Evolutionary conservation across 1,140 invertebrate genomes (phyloP).

Genomic region (Zaprionus kolodkinae): DNA sequence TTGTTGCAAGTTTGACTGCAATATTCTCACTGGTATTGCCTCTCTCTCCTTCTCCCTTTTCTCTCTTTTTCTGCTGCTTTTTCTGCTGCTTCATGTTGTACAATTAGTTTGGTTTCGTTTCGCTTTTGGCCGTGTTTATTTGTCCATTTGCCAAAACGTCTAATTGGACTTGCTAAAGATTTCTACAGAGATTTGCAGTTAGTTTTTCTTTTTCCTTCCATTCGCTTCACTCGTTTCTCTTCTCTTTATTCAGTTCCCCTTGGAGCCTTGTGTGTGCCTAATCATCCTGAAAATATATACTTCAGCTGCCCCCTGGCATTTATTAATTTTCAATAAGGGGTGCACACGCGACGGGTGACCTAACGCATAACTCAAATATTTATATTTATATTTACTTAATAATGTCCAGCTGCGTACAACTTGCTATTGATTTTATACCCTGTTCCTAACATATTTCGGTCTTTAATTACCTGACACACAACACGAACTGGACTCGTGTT

Average conservation of each 20-base stretch:
- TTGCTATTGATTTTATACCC: slow-evolving; percentile 39
- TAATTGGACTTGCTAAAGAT: slow-evolving; percentile 82
- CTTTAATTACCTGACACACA: slow-evolving; percentile 25
- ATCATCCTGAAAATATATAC: slow-evolving; percentile 33
- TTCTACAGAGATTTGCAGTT: slow-evolving; percentile 77
- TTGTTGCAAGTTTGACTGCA: slow-evolving; percentile 75
- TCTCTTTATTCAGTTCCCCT: slow-evolving; percentile 1
- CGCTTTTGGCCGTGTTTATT: slow-evolving; percentile 41
- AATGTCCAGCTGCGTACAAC: slow-evolving; percentile 23
- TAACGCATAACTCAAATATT: slow-evolving; percentile 33
- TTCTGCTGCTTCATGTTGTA: slow-evolving; percentile 76
- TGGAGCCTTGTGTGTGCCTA: slow-evolving; percentile 20
- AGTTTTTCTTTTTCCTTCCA: slow-evolving; percentile 24
- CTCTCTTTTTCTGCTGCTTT: slow-evolving; percentile 20
- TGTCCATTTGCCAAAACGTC: slow-evolving; percentile 80
- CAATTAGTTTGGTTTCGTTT: slow-evolving; percentile 69
- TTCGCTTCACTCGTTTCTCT: slow-evolving; percentile 11
- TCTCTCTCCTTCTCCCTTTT: neutral
- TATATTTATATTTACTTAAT: slow-evolving; percentile 41
- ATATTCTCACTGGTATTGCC: slow-evolving; percentile 49
- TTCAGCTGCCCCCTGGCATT: slow-evolving; percentile 21
- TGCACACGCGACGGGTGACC: slow-evolving; percentile 31
- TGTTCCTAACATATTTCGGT: neutral
- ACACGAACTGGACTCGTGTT: slow-evolving; percentile 9
- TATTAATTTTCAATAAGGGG: slow-evolving; percentile 55